Base-by-base conservation (phyloP, 2,797 vertebrate species). In the Acipenser oxyrinchus region DNA sequence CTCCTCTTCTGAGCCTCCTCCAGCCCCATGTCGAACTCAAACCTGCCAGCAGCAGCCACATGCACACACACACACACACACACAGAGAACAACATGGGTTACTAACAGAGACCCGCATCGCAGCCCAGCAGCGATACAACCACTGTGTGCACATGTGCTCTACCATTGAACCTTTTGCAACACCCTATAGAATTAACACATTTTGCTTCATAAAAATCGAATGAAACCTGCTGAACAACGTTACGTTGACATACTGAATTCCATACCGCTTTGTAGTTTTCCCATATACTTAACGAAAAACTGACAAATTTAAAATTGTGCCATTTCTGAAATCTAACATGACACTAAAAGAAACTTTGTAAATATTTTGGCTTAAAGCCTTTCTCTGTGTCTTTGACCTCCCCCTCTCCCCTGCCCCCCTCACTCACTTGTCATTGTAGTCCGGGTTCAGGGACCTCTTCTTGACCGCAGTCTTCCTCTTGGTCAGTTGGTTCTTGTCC, bases 371-470 rank as follows among this genome's bases (percentile, higher is more conserved):
- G 7, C 8, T 12, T 52, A 15, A 5, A 10, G 48, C 18, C 50
- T 7, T n/a, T 48, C n/a, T 13, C 12, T 10, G 6, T 12, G 12
- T 10, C 8, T 48, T 7, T 7, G 8, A 18, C 52, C 1, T 13
- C n/a, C 51, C 8, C 48, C 51, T 15, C n/a, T 69, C 9, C 6
- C 58, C 6, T 65, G 52, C 4, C 64, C 57, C n/a, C 37, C 6
- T 57, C 13, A 11, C 72, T 67, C 52, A 94, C 95, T 90, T 92
- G 73, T 97, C 95, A 1, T 84, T 94, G 69, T 93, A 97, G 55
- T 94, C 93, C 2, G 94, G 95, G 77, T 91, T 94, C 59, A 91
- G 82, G 64, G 92, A 93, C 74, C 81, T 90, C 81, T 88, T 96
- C 81, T 93, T 96, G 66, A 90, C 89, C 6, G 66, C 76, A 0